A percentile compares a stretch with the other conserved stretches of the same genome.
Evolutionary conservation across 1,140 invertebrate species (phyloP).

Genomic region (Liolophura sinensis): DNA sequence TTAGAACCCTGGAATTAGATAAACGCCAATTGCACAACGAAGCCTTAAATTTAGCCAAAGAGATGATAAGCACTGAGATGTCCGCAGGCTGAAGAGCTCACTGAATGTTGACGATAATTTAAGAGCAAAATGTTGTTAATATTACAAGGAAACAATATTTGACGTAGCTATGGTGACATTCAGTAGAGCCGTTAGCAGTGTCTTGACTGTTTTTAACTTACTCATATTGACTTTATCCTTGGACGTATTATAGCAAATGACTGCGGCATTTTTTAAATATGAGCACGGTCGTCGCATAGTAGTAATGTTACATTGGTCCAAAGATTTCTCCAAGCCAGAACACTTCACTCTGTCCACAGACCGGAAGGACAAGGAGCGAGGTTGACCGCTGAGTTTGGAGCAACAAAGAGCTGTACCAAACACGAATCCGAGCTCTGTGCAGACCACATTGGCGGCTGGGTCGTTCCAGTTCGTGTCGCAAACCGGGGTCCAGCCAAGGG

Average conservation of each 20-base stretch:
- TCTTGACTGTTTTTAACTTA: conserved; percentile 13
- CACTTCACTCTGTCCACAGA: too few species aligned
- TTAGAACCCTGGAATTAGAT: too few species aligned
- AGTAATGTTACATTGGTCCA: too few species aligned
- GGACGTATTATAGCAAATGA: conserved; percentile 33
- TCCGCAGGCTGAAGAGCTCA: not conserved
- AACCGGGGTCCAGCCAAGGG: conserved; percentile 40
- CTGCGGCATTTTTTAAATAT: conserved; percentile 16
- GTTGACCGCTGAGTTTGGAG: too few species aligned
- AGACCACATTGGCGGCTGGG: conserved; percentile 37
- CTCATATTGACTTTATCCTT: conserved; percentile 24
- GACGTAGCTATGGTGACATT: not conserved
- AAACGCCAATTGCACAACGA: too few species aligned
- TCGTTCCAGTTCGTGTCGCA: conserved; percentile 40
- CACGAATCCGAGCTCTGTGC: conserved; percentile 33
- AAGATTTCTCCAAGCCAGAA: too few species aligned
- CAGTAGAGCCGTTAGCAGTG: not conserved
- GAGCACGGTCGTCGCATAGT: too few species aligned
- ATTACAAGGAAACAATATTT: not conserved
- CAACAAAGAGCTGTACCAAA: conserved; percentile 22
- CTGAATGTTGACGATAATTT: too few species aligned
- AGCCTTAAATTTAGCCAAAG: too few species aligned
- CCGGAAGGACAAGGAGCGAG: too few species aligned
- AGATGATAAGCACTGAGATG: too few species aligned
- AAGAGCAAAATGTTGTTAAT: not conserved